These are phyloP conservation scores for Mobula birostris DNA, from an alignment of 2,113 vertebrate genomes.

Conservation along the genomic window DNA sequence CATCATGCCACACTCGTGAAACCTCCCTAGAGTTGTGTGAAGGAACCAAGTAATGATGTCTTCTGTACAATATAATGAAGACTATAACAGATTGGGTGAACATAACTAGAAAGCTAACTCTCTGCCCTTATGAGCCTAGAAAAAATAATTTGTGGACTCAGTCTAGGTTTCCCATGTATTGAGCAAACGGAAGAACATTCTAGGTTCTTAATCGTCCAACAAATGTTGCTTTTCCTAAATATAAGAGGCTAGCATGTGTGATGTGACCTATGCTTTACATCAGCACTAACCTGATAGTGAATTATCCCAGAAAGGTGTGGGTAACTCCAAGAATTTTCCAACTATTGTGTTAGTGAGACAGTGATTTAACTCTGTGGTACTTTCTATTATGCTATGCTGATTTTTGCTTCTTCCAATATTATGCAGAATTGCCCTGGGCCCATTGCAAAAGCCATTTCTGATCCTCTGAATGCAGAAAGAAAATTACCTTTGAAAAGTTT, in stretches of 20 bases:
- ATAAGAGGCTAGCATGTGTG: not conserved
- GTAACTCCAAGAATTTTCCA: not conserved
- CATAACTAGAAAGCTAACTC: not conserved
- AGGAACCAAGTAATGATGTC: too few relatives aligned
- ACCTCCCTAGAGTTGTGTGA: too few relatives aligned
- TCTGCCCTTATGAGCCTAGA: not conserved
- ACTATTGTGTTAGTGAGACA: not conserved
- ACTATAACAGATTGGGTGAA: not conserved
- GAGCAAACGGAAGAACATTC: not conserved
- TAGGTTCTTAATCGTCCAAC: not conserved
- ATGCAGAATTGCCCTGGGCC: not conserved
- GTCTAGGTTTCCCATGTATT: not conserved
- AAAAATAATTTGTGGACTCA: not conserved
- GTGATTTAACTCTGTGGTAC: not conserved
- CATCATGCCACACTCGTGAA: too few relatives aligned
- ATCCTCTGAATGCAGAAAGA: not conserved
- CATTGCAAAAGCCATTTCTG: not conserved
- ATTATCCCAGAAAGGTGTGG: not conserved
- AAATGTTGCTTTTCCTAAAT: not conserved
- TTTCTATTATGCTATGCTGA: not conserved
- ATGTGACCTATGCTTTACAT: not conserved
- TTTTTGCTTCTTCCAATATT: not conserved
- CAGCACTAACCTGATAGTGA: not conserved
- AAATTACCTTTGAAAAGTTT: not conserved
- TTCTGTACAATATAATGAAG: too few relatives aligned